phyloP scores from a whole-genome alignment of 1,140 invertebrate genomes.

The Cotesia chilonis region DNA sequence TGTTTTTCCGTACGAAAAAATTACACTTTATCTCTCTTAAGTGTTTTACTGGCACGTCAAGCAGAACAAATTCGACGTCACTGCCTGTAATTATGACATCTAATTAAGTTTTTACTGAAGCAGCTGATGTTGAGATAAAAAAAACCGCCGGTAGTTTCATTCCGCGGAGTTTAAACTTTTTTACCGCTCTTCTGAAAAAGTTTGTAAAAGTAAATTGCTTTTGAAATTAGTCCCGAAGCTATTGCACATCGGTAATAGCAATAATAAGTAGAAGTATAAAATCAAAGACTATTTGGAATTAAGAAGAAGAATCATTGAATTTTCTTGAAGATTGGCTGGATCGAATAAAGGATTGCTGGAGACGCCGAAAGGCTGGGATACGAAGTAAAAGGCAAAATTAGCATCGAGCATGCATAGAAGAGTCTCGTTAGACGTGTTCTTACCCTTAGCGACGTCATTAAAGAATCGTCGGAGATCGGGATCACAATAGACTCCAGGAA shows the following conservation, averaged over 20 bases:
- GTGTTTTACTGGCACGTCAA: no score
- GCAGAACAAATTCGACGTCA: conserved; percentile 48
- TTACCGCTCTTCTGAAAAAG: neutral
- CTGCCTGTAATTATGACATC: conserved; percentile 65
- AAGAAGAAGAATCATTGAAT: no score
- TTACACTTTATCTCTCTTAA: neutral
- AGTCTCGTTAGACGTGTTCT: conserved; percentile 57
- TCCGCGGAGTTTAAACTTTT: conserved; percentile 29
- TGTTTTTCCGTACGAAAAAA: neutral
- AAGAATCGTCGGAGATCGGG: conserved; percentile 54
- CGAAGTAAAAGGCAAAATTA: conserved; percentile 47
- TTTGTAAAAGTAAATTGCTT: neutral
- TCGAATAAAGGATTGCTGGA: no score
- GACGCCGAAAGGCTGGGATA: neutral
- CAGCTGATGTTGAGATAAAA: conserved; percentile 46
- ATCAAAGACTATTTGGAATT: no score
- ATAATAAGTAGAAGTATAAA: no score
- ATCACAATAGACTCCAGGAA: conserved; percentile 51
- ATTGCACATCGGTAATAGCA: no score
- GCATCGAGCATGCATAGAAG: conserved; percentile 60
- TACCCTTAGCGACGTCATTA: conserved; percentile 60
- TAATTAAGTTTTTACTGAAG: conserved; percentile 63
- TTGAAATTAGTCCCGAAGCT: no score
- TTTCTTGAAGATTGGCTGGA: no score
- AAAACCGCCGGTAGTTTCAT: conserved; percentile 30